phyloP scores from a whole-genome alignment of 1,140 invertebrate species.

The Tetraneura akinire region DNA sequence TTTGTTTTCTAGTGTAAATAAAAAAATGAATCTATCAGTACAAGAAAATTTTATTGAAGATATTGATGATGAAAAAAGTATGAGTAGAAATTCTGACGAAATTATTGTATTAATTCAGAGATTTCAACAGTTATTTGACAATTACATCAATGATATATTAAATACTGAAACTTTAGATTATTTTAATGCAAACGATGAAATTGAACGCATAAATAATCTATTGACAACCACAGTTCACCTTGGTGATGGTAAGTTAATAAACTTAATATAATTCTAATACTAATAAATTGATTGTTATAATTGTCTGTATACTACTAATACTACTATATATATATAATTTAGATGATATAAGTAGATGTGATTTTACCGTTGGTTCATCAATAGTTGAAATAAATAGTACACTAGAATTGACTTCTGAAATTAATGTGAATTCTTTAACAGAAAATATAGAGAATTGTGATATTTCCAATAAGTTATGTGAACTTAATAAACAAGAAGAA shows the following conservation, averaged over 20 bases:
- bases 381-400: too few relatives aligned
- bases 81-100: neutral
- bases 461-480: neutral
- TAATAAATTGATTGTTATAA: neutral
- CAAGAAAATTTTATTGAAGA: neutral
- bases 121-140: constrained; percentile 1
- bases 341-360: neutral
- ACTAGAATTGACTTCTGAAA: neutral
- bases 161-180: constrained; percentile 3
- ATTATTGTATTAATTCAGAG: constrained; percentile 1
- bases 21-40: constrained; percentile 11
- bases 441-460: constrained; percentile 1
- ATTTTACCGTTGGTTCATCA: neutral
- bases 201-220: constrained; percentile 30
- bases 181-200: constrained; percentile 40
- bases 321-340: neutral
- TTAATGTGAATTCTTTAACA: neutral
- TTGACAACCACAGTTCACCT: neutral
- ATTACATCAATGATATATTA: constrained; percentile 12
- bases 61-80: neutral
- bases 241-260: neutral
- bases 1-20: constrained; percentile 17
- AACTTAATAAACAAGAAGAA: neutral
- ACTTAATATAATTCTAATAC: too few relatives aligned
- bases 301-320: neutral